Conservation (phyloP, 2,113 vertebrate genomes). For the Cisticola juncidis region DNA sequence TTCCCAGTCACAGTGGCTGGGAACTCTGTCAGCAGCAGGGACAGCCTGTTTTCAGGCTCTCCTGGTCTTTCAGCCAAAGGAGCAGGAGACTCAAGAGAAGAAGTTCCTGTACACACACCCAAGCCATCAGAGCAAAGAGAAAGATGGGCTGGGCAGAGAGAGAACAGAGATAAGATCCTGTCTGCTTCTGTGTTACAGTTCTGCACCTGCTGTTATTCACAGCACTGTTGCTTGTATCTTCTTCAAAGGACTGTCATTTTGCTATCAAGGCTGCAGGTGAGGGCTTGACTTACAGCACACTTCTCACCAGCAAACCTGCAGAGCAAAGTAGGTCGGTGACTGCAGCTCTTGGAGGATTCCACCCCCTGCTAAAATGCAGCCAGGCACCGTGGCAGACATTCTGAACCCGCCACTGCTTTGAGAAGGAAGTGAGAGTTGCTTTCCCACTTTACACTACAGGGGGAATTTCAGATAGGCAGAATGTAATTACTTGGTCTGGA, state of each 20-base stretch:
- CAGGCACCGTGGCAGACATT: neutral
- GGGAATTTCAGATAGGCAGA: conserved; percentile 59
- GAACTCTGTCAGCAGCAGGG: neutral
- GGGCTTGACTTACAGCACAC: neutral
- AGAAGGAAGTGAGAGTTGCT: conserved; percentile 9
- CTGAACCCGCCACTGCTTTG: neutral
- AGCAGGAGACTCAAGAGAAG: neutral
- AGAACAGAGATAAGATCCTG: neutral
- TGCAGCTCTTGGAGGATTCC: neutral
- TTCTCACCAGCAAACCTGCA: neutral
- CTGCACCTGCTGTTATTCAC: neutral
- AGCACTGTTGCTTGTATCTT: neutral
- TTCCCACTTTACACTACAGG: conserved; percentile 1
- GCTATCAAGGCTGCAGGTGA: neutral
- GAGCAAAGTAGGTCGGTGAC: neutral
- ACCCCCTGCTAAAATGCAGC: neutral
- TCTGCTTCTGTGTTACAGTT: neutral
- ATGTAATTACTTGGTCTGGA: conserved; percentile 63
- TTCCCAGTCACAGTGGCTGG: neutral
- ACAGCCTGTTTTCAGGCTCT: neutral
- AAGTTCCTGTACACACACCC: accelerated
- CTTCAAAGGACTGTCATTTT: neutral
- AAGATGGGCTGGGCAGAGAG: neutral
- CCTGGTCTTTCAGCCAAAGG: neutral
- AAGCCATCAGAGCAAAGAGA: neutral